These are phyloP conservation scores for Petrophora chlorosata DNA, from an alignment of 2,888 invertebrate genomes.

Conservation along the genomic window DNA sequence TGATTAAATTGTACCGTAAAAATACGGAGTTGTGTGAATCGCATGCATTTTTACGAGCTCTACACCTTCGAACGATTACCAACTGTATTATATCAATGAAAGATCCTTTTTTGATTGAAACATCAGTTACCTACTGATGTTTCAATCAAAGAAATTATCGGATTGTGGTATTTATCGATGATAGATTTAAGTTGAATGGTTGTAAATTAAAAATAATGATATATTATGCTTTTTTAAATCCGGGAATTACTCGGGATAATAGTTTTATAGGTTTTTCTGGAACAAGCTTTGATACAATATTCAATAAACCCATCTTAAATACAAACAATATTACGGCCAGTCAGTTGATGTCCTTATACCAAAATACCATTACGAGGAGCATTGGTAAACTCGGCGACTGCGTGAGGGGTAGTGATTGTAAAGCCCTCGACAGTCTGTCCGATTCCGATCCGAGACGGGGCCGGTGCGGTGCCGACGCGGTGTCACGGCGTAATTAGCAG, in stretches of 20 bases:
- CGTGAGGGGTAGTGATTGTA: too few relatives aligned
- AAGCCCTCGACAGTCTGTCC: constrained; percentile 3
- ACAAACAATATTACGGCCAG: too few relatives aligned
- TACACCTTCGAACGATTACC: neutral
- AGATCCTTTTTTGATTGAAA: neutral
- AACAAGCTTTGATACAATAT: too few relatives aligned
- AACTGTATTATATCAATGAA: constrained; percentile 4
- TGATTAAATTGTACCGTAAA: constrained; percentile 30
- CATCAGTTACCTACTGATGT: too few relatives aligned
- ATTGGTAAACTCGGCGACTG: too few relatives aligned
- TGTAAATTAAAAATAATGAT: constrained; percentile 2
- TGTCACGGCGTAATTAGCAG: constrained; percentile 56
- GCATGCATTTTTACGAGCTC: constrained; percentile 24
- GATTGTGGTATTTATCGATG: neutral
- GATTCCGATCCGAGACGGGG: constrained; percentile 12
- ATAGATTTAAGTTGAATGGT: constrained; percentile 1
- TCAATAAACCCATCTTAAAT: too few relatives aligned
- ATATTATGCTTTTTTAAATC: too few relatives aligned
- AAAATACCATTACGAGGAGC: neutral
- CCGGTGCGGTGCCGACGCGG: too few relatives aligned
- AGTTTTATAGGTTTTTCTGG: too few relatives aligned
- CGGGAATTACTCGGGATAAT: too few relatives aligned
- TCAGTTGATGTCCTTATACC: too few relatives aligned
- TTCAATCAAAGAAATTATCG: too few relatives aligned
- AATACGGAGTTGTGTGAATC: constrained; percentile 23